Base-by-base conservation (phyloP, 2,113 vertebrate genomes). In the Dipodomys ordii region DNA sequence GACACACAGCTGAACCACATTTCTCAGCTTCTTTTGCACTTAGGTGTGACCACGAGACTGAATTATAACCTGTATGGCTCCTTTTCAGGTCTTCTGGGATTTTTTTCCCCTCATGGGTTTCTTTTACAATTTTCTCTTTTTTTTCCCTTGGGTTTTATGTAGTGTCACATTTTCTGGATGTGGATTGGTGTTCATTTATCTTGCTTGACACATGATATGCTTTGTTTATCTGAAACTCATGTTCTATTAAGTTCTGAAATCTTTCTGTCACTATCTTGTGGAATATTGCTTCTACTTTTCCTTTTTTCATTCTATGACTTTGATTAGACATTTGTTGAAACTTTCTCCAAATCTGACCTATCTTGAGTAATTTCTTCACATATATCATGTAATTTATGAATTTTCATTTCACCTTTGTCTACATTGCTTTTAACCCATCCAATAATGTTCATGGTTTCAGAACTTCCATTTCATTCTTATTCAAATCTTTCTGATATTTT, bases 141-240 rank as follows among this genome's bases (percentile, higher is more conserved):
- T 49, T 49, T 49, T 49, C 12, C 1, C 64, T 82, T 30, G 39
- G 46, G 22, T 27, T 3, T 74, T 81, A 62, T 78, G 16, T 82
- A 86, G 32, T 83, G 78, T 86, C 18, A 57, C 77, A 32, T 72
- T 96, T 49, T 79, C 32, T 95, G 68, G 39, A 60, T 74, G 27
- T 79, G 11, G 71, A 78, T 79, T 89, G 83, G 35, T 90, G 94
- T 90, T 74, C 39, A 68, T 91, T 91, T 53, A 91, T 72, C 80
- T 85, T 83, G 35, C 27, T 86, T 83, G 82, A 39, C 22, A 76
- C 35, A 71, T 46, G 27, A 35, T 73, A 74, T n/a, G 27, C 62
- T 91, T 77, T 78, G 35, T 80, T 89, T 68, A 35, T 69, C 30
- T 80, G 78, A 92, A 87, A 57, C 1, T 30, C 71, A 23, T 10